Evolutionary conservation across 2,888 invertebrate species (phyloP).

Genomic region (Hipparchia semele): DNA sequence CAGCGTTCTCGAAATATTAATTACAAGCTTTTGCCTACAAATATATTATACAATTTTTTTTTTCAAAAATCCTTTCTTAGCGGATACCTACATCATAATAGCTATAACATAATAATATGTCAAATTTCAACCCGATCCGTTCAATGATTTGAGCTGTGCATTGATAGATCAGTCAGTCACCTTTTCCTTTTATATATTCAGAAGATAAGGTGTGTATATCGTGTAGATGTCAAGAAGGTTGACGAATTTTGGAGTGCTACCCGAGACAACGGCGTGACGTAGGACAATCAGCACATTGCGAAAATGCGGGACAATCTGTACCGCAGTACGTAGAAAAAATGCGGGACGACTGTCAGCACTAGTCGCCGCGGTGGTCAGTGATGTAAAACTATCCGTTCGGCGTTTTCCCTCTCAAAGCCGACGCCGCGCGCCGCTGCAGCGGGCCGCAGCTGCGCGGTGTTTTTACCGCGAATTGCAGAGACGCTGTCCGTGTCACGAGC

Average conservation of each 20-base stretch:
- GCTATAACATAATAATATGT: too few relatives aligned
- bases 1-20: too few relatives aligned
- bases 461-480: conserved; percentile 49
- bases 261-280: too few relatives aligned
- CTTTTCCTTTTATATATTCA: too few relatives aligned
- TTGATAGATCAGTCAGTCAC: too few relatives aligned
- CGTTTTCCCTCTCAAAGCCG: conserved; percentile 45
- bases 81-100: too few relatives aligned
- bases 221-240: not conserved
- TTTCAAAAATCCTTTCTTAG: too few relatives aligned
- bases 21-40: too few relatives aligned
- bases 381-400: conserved; percentile 44
- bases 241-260: not conserved
- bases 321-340: conserved; percentile 4
- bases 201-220: not conserved
- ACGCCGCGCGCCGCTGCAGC: conserved; percentile 35
- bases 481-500: conserved; percentile 42
- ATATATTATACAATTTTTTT: too few relatives aligned
- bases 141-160: too few relatives aligned
- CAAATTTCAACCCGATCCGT: too few relatives aligned
- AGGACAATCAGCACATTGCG: not conserved
- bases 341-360: conserved; percentile 18
- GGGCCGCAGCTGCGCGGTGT: conserved; percentile 50
- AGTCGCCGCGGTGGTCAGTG: conserved; percentile 37
- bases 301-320: not conserved